These are phyloP conservation scores for Neomorphus geoffroyi DNA, from an alignment of 2,797 vertebrate species.

Conservation along the genomic window DNA sequence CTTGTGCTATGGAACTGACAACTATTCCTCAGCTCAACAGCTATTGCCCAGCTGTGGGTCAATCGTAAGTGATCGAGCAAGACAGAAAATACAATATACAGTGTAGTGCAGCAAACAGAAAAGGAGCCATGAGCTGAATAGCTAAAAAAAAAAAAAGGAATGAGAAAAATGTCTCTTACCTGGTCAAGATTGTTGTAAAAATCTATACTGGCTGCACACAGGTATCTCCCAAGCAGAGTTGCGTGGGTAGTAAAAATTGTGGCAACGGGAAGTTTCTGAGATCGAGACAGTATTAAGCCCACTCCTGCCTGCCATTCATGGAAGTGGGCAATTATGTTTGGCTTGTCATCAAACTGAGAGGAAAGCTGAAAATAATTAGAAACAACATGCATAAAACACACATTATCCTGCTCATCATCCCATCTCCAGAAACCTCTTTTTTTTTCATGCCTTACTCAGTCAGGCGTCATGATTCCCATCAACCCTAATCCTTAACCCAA, in stretches of 20 bases:
- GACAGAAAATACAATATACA: neutral
- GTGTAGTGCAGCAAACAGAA: neutral
- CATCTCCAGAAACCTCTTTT: neutral
- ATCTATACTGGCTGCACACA: constrained; percentile 93
- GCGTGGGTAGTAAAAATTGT: constrained; percentile 96
- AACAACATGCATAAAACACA: neutral
- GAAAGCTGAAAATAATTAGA: constrained; percentile 80
- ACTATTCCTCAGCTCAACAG: neutral
- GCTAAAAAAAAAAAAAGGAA: neutral
- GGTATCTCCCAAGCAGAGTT: constrained; percentile 91
- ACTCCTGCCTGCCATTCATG: constrained; percentile 95
- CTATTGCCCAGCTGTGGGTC: neutral
- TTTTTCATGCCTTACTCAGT: neutral
- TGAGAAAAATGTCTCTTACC: constrained; percentile 67
- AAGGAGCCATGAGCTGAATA: neutral
- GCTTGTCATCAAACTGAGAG: constrained; percentile 80
- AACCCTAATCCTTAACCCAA: neutral
- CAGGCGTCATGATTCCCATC: neutral
- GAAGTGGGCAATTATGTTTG: constrained; percentile 87
- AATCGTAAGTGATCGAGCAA: neutral
- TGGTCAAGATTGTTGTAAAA: constrained; percentile 96
- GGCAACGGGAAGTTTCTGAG: constrained; percentile 86
- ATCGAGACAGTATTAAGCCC: constrained; percentile 87
- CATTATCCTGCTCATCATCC: neutral
- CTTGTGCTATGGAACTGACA: neutral